These are phyloP conservation scores for Apostichopus parvimensis DNA, from an alignment of 35 echinoderm and acorn worm species.

Conservation along the genomic window DNA sequence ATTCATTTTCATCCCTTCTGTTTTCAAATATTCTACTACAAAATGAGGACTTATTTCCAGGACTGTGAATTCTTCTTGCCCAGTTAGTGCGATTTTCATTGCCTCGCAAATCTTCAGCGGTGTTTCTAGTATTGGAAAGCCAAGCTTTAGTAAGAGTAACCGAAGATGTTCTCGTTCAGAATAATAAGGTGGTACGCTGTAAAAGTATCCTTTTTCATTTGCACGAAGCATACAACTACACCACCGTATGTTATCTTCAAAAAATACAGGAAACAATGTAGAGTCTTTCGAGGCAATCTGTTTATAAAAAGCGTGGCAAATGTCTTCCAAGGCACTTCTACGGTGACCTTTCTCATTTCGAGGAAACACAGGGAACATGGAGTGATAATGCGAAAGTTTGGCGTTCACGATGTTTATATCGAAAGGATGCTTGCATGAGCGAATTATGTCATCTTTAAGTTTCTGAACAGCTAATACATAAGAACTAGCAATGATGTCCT, in stretches of 20 bases:
- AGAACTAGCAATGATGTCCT: conserved; percentile 48
- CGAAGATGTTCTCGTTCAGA: background rate
- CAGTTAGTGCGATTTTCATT: conserved; percentile 5
- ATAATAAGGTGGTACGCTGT: background rate
- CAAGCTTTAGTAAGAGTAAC: conserved; percentile 1
- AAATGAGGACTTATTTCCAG: conserved; percentile 30
- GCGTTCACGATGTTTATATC: background rate
- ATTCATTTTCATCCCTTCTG: conserved; percentile 2
- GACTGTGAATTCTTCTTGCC: conserved; percentile 7
- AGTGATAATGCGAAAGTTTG: background rate
- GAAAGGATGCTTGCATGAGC: background rate
- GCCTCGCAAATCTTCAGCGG: background rate
- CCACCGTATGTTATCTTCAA: background rate
- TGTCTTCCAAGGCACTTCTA: background rate
- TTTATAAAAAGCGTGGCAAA: conserved; percentile 1
- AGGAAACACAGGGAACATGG: conserved; percentile 43
- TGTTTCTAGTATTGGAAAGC: conserved; percentile 23
- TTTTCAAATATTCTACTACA: conserved; percentile 29
- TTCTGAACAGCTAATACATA: conserved; percentile 36
- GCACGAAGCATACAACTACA: conserved; percentile 8
- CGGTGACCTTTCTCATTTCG: background rate
- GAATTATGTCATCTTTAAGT: background rate
- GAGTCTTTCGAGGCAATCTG: background rate
- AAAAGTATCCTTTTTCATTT: conserved; percentile 17
- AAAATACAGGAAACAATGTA: conserved; percentile 13